phyloP scores from a whole-genome alignment of 2,888 invertebrate species.

The Papilio protenor region DNA sequence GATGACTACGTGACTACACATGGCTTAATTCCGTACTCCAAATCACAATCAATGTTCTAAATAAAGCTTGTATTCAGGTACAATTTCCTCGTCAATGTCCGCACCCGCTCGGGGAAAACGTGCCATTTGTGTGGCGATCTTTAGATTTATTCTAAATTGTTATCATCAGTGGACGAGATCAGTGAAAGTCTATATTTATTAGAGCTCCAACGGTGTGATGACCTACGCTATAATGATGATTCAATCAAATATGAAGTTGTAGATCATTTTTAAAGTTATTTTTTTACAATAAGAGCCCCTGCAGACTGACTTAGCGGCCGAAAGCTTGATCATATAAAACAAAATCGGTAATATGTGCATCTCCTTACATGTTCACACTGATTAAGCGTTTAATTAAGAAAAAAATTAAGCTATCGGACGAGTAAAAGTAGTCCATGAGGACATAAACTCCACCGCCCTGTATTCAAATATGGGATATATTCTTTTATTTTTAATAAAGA shows the following conservation, averaged over 20 bases:
- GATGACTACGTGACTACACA: background rate
- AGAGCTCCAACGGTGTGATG: background rate
- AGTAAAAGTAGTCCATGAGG: too few relatives aligned
- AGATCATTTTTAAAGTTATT: background rate
- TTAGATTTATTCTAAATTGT: conserved; percentile 37
- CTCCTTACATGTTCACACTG: too few relatives aligned
- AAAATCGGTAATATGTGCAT: too few relatives aligned
- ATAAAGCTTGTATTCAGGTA: background rate
- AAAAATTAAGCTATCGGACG: too few relatives aligned
- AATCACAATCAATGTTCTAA: conserved; percentile 1
- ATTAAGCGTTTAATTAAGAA: too few relatives aligned
- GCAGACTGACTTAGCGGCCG: too few relatives aligned
- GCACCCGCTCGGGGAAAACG: conserved; percentile 24
- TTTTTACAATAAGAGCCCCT: too few relatives aligned
- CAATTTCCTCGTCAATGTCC: conserved; percentile 24
- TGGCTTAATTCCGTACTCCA: background rate
- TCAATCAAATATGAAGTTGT: background rate
- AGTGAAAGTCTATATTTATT: conserved; percentile 39
- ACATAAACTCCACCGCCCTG: too few relatives aligned
- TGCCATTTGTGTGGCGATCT: conserved; percentile 23
- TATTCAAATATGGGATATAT: too few relatives aligned
- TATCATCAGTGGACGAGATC: conserved; percentile 33
- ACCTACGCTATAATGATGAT: conserved; percentile 1
- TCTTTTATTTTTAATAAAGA: too few relatives aligned
- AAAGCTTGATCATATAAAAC: too few relatives aligned